A percentile compares a stretch with the other conserved stretches of the same genome.
These are phyloP conservation scores for Zingel zingel DNA, from an alignment of 2,113 vertebrate species.

Conservation along the genomic window DNA sequence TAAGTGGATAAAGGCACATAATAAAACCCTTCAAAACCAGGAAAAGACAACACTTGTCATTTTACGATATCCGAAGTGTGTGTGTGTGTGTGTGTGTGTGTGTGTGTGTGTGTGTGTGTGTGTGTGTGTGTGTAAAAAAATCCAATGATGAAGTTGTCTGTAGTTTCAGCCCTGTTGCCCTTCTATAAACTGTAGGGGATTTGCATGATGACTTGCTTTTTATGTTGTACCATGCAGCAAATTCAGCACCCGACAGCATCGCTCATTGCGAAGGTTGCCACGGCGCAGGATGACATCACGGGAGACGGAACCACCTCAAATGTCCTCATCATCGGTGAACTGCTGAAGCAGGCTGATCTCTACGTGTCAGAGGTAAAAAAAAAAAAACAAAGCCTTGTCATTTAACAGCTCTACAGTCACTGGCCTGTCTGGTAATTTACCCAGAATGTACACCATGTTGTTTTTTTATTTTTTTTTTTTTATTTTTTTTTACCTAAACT, in stretches of 20 bases:
- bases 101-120: too few species aligned
- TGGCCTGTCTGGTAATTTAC: not conserved
- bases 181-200: not conserved
- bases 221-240: constrained; percentile 85
- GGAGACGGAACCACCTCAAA: constrained; percentile 98
- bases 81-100: too few species aligned
- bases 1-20: too few species aligned
- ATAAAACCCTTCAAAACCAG: too few species aligned
- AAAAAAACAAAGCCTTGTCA: too few species aligned
- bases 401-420: not conserved
- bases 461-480: not conserved
- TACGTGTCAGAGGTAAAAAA: constrained; percentile 93
- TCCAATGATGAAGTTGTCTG: not conserved
- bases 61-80: not conserved
- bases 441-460: not conserved
- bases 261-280: constrained; percentile 97
- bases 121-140: too few species aligned
- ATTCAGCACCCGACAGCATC: constrained; percentile 99
- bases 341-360: constrained; percentile 96
- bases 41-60: too few species aligned
- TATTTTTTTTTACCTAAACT: not conserved
- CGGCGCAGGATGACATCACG: constrained; percentile 98
- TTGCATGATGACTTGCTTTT: not conserved
- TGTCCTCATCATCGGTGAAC: constrained; percentile 96
- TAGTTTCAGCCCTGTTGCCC: not conserved